phyloP scores from a whole-genome alignment of 2,113 vertebrate species.

The Erythrolamprus reginae region DNA sequence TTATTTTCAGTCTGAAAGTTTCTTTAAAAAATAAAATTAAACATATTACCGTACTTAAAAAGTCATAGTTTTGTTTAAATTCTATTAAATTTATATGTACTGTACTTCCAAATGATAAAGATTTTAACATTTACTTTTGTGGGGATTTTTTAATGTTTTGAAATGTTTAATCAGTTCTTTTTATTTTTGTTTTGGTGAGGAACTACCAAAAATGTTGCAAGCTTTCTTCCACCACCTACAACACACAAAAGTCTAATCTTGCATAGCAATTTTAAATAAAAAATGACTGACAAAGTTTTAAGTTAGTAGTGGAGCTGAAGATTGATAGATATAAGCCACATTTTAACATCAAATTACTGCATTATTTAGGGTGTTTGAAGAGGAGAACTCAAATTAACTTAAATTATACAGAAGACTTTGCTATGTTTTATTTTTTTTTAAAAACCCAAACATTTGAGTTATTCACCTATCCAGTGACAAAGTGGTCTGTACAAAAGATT shows the following conservation, averaged over 20 bases:
- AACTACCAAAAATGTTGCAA: not conserved
- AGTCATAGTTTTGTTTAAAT: not conserved
- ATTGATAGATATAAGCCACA: not conserved
- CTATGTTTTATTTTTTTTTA: not conserved
- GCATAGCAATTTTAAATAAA: not conserved
- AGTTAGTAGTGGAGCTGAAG: not conserved
- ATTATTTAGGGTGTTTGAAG: not conserved
- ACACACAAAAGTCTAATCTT: not conserved
- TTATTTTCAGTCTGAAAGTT: slow-evolving; percentile 53
- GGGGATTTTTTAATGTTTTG: not conserved
- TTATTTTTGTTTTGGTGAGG: not conserved
- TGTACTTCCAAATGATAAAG: not conserved
- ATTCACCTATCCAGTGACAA: not conserved
- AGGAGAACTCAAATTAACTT: not conserved
- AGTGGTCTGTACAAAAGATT: not conserved
- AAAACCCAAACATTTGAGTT: not conserved
- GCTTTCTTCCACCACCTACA: not conserved
- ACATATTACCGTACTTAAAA: not conserved
- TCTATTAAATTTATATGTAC: not conserved
- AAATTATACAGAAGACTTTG: not conserved
- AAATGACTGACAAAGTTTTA: not conserved
- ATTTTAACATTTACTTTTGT: not conserved
- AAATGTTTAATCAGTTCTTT: not conserved
- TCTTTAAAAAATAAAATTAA: slow-evolving; percentile 32
- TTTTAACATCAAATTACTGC: not conserved